A percentile compares a stretch with the other conserved stretches of the same genome.
Conservation (phyloP, 2,888 invertebrate species). For the Tineola bisselliella region DNA sequence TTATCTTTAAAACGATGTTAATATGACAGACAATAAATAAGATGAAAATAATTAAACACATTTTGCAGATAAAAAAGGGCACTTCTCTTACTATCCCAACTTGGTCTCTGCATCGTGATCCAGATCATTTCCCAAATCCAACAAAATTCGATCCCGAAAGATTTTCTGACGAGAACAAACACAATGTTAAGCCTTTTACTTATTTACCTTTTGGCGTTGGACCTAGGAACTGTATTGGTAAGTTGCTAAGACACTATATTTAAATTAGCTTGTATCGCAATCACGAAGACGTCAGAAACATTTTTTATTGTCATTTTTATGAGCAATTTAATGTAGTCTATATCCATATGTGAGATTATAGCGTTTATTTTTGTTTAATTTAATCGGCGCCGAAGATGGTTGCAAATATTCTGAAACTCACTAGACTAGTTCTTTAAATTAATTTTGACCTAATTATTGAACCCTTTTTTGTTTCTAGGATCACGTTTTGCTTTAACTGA, state of each 20-base stretch:
- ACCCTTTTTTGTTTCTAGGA: neutral
- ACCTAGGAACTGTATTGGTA: conserved; percentile 18
- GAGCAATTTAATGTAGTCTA: too few relatives aligned
- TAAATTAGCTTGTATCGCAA: too few relatives aligned
- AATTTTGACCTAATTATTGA: neutral
- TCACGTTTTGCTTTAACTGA: conserved; percentile 12
- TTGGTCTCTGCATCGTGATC: conserved; percentile 15
- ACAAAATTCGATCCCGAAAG: conserved; percentile 17
- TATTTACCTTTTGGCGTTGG: conserved; percentile 18
- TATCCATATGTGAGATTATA: too few relatives aligned
- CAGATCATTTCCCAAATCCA: conserved; percentile 16
- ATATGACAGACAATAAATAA: too few relatives aligned
- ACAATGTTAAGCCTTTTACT: conserved; percentile 14
- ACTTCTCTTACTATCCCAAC: conserved; percentile 13
- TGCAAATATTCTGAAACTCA: too few relatives aligned
- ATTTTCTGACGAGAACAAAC: conserved; percentile 17
- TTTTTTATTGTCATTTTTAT: too few relatives aligned
- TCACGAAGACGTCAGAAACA: too few relatives aligned
- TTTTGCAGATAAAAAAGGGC: conserved; percentile 14
- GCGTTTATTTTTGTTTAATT: too few relatives aligned
- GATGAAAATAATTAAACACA: neutral
- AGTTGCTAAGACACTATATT: neutral
- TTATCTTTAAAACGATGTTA: neutral
- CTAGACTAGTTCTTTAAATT: too few relatives aligned
- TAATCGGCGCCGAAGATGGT: too few relatives aligned